Base-by-base conservation (phyloP, 2,888 invertebrate species). In the Allophyes oxyacanthae region DNA sequence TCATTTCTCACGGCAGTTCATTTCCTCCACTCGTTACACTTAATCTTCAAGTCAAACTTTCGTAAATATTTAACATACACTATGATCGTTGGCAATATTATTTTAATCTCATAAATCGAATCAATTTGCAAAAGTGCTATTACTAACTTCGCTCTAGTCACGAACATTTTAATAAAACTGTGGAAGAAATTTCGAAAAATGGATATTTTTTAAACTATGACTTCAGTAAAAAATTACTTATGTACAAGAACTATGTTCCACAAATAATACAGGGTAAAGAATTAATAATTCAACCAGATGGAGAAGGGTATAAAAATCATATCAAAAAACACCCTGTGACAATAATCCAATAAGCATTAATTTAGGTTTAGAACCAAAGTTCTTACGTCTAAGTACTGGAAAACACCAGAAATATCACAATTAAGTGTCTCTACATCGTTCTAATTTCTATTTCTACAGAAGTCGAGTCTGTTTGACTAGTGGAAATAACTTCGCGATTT, bases 391-490 rank as follows among this genome's bases (percentile, higher is more conserved):
- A 86, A 51, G 44, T 66, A 74, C 70, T 76, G 79, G 75, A 64
- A 50, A 64, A 71, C 66, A 75, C 81, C 80, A 82, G 77, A 77
- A 74, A 80, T 86, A 86, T 86, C 86, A 86, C 86, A 86, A 78
- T 78, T 37, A 70, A 67, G 66, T 57, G 64, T 63, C 66, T 55
- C 57, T 66, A 70, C 54, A 51, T 72, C 57, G 54, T 59, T 69
- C 49, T 71, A 72, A 74, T 69, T 59, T 74, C 70, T 62, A 72
- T 75, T 72, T 66, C 69, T 73, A 75, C 49, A 63, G 46, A 61
- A 65, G 62, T 73, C 66, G 51, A 72, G 66, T 77, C 67, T 70
- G 56, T 66, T 70, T 82, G 84, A 83, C 83, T 83, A 83, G 83
- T 77, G 68, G 62, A 65, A 66, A 61, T 51, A 37, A 51, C 42